Conservation (phyloP, 1,140 invertebrate genomes). For the Chrysoperla carnea region DNA sequence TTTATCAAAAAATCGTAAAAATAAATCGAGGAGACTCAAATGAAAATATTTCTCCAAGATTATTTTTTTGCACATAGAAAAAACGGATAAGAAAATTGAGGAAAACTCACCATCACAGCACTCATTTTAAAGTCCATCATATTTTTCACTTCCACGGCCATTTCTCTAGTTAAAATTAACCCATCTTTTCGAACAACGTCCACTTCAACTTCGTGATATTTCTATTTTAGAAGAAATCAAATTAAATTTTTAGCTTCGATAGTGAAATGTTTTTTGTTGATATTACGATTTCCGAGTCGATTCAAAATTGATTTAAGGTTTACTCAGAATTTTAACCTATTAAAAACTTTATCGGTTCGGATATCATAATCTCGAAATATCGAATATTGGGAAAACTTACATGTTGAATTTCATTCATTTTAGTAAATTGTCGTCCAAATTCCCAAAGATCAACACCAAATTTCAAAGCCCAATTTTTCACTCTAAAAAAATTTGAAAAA, state of each 20-base stretch:
- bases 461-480: conserved; percentile 78
- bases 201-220: conserved; percentile 55
- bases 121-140: conserved; percentile 84
- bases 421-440: conserved; percentile 67
- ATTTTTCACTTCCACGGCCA: conserved; percentile 71
- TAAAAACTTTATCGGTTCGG: background rate
- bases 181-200: conserved; percentile 62
- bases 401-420: conserved; percentile 70
- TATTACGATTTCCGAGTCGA: background rate
- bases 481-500: conserved; percentile 42
- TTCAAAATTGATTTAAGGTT: background rate
- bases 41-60: no score
- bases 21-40: no score
- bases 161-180: conserved; percentile 60
- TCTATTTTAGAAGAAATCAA: conserved; percentile 27
- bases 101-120: conserved; percentile 59
- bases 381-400: conserved; percentile 43
- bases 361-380: background rate
- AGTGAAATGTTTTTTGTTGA: conserved; percentile 2
- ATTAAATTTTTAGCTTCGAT: conserved; percentile 8
- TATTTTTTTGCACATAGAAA: no score
- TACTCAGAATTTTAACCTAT: background rate
- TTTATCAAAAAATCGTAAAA: no score
- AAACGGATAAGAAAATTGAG: no score
- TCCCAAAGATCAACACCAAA: conserved; percentile 80